Percentiles rank a stretch among this genome's conserved stretches.
These are phyloP conservation scores for Picus viridis DNA, from an alignment of 2,797 vertebrate genomes.

Conservation along the genomic window DNA sequence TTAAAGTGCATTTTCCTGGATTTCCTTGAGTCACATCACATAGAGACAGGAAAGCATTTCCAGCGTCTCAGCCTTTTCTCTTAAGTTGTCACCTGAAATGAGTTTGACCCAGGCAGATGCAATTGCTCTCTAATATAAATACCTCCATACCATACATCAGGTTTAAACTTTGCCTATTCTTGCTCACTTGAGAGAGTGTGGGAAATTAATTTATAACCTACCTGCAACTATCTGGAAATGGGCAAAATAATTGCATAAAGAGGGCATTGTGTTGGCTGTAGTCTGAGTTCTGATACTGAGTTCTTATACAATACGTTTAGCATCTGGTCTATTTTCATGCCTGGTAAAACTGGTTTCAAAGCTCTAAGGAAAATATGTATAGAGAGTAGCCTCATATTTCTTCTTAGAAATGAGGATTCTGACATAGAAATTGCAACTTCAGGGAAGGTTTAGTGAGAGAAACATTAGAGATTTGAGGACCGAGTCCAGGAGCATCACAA, in stretches of 20 bases:
- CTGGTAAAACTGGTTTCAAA: not conserved
- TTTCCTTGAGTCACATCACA: not conserved
- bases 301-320: not conserved
- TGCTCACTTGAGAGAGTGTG: not conserved
- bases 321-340: not conserved
- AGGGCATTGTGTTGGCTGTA: not conserved
- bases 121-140: not conserved
- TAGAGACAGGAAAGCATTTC: not conserved
- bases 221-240: not conserved
- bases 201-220: not conserved
- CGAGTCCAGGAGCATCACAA: not conserved
- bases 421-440: not conserved
- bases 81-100: not conserved
- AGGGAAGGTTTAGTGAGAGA: constrained; percentile 14
- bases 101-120: not conserved
- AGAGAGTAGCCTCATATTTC: not conserved
- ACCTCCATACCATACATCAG: not conserved
- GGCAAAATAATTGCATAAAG: not conserved
- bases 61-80: not conserved
- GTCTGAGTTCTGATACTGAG: not conserved
- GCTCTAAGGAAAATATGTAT: not conserved
- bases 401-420: not conserved
- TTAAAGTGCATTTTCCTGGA: not conserved
- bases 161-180: not conserved
- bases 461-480: constrained; percentile 3